Evolutionary conservation across 1,140 invertebrate species (phyloP), one percentile per base, ranked within the genome.

Genomic region (Drosophila takahashii): DNA sequence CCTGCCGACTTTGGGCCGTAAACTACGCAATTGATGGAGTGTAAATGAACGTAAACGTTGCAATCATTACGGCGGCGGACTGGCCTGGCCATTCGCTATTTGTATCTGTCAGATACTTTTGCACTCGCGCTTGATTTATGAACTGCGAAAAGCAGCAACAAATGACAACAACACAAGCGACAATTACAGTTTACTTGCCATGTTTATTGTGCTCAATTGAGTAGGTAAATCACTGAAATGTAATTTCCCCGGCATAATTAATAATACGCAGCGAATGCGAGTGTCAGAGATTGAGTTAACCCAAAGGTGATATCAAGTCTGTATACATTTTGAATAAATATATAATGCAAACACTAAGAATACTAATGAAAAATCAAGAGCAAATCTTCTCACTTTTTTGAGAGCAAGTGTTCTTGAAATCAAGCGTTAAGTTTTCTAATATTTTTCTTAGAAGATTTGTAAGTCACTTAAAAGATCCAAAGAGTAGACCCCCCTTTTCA

Each of bases 71-170:
- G 16, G 26, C 64, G 26, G 26, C 51, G 29, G 29, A 32, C 8
- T 32, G 29, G 29, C 29, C 36, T n/a, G 54, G 39, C 45, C 60
- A 72, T 77, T 80, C 64, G 79, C 69, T 54, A 84, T 84, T 84
- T 84, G 80, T 84, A 84, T 79, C 80, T 84, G 80, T 79, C 81
- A 76, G 76, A 79, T 84, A 71, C 71, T 83, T 62, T 81, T 83
- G 75, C 74, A 48, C 57, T 51, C 39, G 60, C 69, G 42, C 22
- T 67, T 84, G 80, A 84, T 83, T 84, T 84, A 83, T 83, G 75
- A 78, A 75, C 69, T 74, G 67, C 54, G 70, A 71, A 58, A 47
- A 36, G 53, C 42, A 47, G 36, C 59, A 67, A 34, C 50, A 32
- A 32, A 15, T 3, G 61, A 39, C 52, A 47, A 64, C 37, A 56